Evolutionary conservation across 2,113 vertebrate species (phyloP).

Genomic region (Nibea albiflora): DNA sequence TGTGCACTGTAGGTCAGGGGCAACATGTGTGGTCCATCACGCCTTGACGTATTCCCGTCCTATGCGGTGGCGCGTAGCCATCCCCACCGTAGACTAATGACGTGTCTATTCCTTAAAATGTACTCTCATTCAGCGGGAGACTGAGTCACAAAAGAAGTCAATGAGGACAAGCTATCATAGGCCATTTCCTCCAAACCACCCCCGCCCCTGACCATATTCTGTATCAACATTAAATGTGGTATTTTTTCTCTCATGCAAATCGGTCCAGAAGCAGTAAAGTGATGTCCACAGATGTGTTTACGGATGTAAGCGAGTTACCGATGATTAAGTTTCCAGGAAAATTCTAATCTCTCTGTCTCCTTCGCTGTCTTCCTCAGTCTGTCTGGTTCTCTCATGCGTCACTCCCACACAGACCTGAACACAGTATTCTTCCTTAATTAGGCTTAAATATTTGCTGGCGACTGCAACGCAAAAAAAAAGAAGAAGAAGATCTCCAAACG

Average conservation of each 20-base stretch:
- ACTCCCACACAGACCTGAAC: neutral
- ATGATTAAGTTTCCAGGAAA: constrained; percentile 30
- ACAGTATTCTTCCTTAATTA: constrained; percentile 14
- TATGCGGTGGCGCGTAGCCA: constrained; percentile 25
- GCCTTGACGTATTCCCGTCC: constrained; percentile 30
- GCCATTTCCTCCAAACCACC: constrained; percentile 42
- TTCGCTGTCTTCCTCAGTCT: neutral
- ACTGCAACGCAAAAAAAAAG: neutral
- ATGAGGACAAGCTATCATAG: constrained; percentile 36
- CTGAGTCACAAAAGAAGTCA: constrained; percentile 59
- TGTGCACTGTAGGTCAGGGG: constrained; percentile 50
- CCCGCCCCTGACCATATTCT: constrained; percentile 25
- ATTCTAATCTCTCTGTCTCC: constrained; percentile 25
- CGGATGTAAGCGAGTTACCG: constrained; percentile 22
- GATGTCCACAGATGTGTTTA: constrained; percentile 50
- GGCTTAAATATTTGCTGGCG: constrained; percentile 14
- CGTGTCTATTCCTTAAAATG: constrained; percentile 31
- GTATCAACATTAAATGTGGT: constrained; percentile 42
- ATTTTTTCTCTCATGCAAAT: constrained; percentile 15
- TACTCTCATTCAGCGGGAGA: constrained; percentile 38
- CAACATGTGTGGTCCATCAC: constrained; percentile 72
- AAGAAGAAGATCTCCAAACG: constrained; percentile 5
- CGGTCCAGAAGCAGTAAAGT: constrained; percentile 17
- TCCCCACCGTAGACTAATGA: constrained; percentile 54
- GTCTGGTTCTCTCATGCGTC: neutral